A percentile compares a stretch with the other conserved stretches of the same genome.
Evolutionary conservation across 1,140 invertebrate species (phyloP).

Genomic region (Microplitis mediator): DNA sequence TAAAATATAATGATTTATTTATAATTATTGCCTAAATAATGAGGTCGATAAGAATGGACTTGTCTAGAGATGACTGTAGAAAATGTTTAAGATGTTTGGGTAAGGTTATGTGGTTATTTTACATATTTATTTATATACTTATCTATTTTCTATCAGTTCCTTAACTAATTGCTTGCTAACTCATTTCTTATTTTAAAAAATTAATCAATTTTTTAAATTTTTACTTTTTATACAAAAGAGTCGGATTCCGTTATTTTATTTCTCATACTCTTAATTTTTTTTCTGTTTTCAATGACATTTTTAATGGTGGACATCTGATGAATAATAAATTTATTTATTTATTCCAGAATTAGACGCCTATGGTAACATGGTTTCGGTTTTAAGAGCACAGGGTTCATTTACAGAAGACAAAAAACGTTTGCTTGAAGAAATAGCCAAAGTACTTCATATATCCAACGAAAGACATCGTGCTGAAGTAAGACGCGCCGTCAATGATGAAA

Average conservation of each 20-base stretch:
- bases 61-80: constrained; percentile 84
- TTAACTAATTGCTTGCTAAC: not conserved
- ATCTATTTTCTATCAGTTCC: constrained; percentile 11
- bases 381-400: constrained; percentile 88
- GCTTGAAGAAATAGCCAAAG: constrained; percentile 78
- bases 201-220: not conserved
- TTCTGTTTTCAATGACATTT: not conserved
- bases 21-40: constrained; percentile 52
- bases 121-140: not conserved
- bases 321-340: not conserved
- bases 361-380: constrained; percentile 83
- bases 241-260: no score
- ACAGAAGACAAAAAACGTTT: constrained; percentile 83
- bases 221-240: not conserved
- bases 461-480: constrained; percentile 89
- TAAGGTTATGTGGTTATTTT: constrained; percentile 60
- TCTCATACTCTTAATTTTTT: constrained; percentile 6
- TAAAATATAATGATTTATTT: constrained; percentile 37
- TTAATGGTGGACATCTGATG: not conserved
- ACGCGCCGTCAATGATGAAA: constrained; percentile 88
- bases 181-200: not conserved
- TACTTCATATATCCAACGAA: constrained; percentile 86
- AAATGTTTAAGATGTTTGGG: constrained; percentile 83
- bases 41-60: constrained; percentile 76
- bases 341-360: constrained; percentile 87